Evolutionary conservation across 1,140 invertebrate species (phyloP).

Genomic region (Popillia japonica): DNA sequence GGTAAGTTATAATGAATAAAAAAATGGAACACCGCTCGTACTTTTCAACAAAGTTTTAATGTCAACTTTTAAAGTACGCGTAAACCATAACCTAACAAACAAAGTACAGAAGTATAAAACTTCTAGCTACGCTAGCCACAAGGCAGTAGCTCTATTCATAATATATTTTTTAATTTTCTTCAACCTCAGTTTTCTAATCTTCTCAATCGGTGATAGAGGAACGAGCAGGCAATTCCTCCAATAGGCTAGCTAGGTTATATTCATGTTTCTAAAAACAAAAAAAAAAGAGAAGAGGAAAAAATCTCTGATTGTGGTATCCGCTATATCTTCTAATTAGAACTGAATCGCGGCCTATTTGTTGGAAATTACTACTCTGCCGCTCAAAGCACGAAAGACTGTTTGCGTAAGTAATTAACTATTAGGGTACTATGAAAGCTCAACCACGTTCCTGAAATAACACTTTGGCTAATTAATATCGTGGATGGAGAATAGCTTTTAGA

Average conservation of each 20-base stretch:
- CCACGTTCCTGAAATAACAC: no score
- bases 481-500: no score
- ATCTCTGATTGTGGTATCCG: not conserved
- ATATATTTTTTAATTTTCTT: constrained; percentile 10
- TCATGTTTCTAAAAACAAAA: no score
- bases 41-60: not conserved
- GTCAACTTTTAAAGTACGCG: not conserved
- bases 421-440: not conserved
- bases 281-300: no score
- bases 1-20: constrained; percentile 12
- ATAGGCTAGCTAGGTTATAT: not conserved
- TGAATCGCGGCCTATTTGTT: not conserved
- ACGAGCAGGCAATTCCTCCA: not conserved
- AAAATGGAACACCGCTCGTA: not conserved
- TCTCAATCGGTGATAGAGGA: not conserved
- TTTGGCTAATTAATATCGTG: no score
- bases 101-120: not conserved
- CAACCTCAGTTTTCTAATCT: not conserved
- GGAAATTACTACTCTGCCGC: not conserved
- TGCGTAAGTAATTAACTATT: constrained; percentile 6
- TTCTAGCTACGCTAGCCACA: not conserved
- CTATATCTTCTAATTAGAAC: not conserved
- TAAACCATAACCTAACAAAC: constrained; percentile 2
- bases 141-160: not conserved
- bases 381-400: constrained; percentile 14